phyloP scores from a whole-genome alignment of 2,113 vertebrate genomes.

The Tricholaema leucomelas region DNA sequence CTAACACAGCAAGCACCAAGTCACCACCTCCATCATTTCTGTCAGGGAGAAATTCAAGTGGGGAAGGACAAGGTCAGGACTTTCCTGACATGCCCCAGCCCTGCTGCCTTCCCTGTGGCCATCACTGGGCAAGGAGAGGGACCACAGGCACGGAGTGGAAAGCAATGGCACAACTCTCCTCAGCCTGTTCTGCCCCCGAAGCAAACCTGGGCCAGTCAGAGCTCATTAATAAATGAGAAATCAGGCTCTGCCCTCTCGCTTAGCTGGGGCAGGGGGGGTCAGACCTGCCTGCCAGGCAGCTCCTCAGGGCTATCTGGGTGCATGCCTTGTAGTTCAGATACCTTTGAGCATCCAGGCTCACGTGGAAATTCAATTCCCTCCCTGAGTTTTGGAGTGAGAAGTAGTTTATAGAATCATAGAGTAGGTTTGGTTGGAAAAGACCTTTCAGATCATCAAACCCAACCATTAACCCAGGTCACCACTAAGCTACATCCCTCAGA shows the following conservation, averaged over 20 bases:
- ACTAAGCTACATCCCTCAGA: no score
- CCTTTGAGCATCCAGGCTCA: neutral
- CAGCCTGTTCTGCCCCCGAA: neutral
- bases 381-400: neutral
- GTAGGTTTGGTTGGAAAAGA: no score
- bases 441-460: no score
- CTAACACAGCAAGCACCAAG: neutral
- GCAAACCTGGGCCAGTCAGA: neutral
- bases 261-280: neutral
- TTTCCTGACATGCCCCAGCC: neutral
- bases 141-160: neutral
- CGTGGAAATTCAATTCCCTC: neutral
- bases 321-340: fast-evolving
- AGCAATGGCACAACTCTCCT: fast-evolving
- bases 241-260: neutral
- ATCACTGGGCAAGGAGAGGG: fast-evolving
- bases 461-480: no score
- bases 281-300: neutral
- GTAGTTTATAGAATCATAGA: neutral
- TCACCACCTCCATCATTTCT: neutral
- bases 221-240: neutral
- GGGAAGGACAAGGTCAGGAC: neutral
- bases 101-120: neutral
- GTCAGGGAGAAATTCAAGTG: neutral
- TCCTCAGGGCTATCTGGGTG: fast-evolving